A percentile compares a stretch with the other conserved stretches of the same genome.
These are phyloP conservation scores for Microcebus jonahi DNA, from an alignment of 2,113 vertebrate species.

Conservation along the genomic window DNA sequence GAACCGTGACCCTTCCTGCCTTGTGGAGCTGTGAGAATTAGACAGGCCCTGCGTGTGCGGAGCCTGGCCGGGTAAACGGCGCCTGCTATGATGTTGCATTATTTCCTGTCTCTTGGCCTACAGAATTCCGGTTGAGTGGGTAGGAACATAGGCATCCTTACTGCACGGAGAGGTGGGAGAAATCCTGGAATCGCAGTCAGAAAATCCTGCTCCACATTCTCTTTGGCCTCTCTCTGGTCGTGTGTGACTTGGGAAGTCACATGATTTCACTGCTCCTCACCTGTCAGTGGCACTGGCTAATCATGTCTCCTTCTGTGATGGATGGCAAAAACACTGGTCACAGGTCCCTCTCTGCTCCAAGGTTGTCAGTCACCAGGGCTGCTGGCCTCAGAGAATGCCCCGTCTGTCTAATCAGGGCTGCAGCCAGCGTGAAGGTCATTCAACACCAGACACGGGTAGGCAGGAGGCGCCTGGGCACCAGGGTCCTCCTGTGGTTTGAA, in stretches of 20 bases:
- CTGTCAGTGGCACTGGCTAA: rapidly evolving
- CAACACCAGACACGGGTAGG: too few relatives aligned
- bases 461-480: too few relatives aligned
- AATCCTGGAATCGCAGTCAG: background rate
- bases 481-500: background rate
- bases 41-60: background rate
- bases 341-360: background rate
- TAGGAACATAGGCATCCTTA: too few relatives aligned
- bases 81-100: rapidly evolving
- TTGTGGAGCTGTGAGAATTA: background rate
- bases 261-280: background rate
- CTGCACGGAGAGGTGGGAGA: background rate
- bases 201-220: background rate
- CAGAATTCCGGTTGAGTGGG: too few relatives aligned
- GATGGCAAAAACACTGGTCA: background rate
- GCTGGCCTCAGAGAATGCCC: background rate
- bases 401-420: rapidly evolving
- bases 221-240: background rate
- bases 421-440: background rate
- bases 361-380: background rate
- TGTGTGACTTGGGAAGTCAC: background rate
- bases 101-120: background rate
- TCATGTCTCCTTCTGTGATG: background rate
- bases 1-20: background rate
- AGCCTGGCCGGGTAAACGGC: too few relatives aligned